Evolutionary conservation across 2,797 vertebrate genomes (phyloP), one percentile per base, ranked within the genome.

Genomic region (Pantherophis alleghaniensis): DNA sequence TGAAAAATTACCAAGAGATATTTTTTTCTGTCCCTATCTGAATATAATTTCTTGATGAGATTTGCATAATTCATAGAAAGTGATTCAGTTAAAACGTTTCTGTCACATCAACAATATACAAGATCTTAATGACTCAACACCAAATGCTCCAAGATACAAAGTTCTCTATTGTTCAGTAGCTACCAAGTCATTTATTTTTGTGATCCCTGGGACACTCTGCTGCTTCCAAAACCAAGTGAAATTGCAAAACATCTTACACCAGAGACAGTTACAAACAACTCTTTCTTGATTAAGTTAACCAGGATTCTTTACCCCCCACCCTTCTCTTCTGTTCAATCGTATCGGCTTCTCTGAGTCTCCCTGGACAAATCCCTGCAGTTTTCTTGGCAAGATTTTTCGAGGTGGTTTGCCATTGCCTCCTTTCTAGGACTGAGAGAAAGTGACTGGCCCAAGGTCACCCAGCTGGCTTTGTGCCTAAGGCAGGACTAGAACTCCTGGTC

Each of bases 171-270:
- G 0, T 91, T 95, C 92, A 89, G 47, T 92, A 95, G 28, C 59
- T 90, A 63, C 37, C 18, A 86, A 91, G 51, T 47, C 57, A 53
- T 55, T 88, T 53, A 47, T 28, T 83, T n/a, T 26, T 94, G 57
- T 61, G 60, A 0, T 87, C 87, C 86, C 55, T 61, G 86, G 94
- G 93, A 90, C 88, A 91, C 79, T 88, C 0, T 22, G 12, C 93
- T 57, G 90, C 69, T 91, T 87, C 88, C 88, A 56, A 42, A 74
- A 53, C 53, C 28, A 66, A 90, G 28, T 55, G 87, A 74, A 91
- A 92, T 83, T 79, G 51, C 47, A 92, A 95, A 95, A 92, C 86
- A 94, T 94, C 94, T 90, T 57, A 26, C 60, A 88, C 86, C 69
- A 32, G 59, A 90, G 91, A 91, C 92, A 93, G 93, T 90, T 94